Base-by-base conservation (phyloP, 1,140 invertebrate genomes). In the Tetramorium alpestre region DNA sequence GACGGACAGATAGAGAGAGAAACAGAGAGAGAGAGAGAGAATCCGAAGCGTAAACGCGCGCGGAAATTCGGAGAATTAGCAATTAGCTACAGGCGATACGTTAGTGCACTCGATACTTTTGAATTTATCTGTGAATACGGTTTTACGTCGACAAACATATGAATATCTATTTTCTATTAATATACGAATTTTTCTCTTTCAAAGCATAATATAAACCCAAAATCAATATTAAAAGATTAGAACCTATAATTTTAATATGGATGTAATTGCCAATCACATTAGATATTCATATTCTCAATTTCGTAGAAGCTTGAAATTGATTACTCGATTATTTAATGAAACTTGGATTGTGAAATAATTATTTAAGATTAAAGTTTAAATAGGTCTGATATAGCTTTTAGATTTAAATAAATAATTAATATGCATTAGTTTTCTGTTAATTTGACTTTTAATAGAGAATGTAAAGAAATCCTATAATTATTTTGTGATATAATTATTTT, bases 41-140 rank as follows among this genome's bases (percentile, higher is more conserved):
- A 11, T n/a, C 10, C 41, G 13, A 41, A 22, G 13, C 18, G 67
- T 62, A 60, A 84, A 62, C 41, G n/a, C 25, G 51, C 49, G 51
- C 38, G 22, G 38, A 84, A 84, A 75, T 84, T 84, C 25, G 54
- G 80, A 81, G 38, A 49, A 70, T 81, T 70, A 70, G 16, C 54
- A 60, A 84, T 73, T 75, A 73, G 54, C 41, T 38, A 60, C 69
- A 62, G 28, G 18, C 38, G 38, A 38, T 60, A 60, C 25, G 41
- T 60, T 47, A 44, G 41, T 44, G 7, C 56, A n/a, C 4, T 58
- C 11, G 22, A 60, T 82, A 72, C 38, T 60, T 75, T 49, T 22
- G 13, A 44, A 4, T 73, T 60, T 75, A 73, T 49, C 38, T 13
- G 38, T 16, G 33, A 13, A 72, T n/a, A 62, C 2, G 25, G 13